phyloP scores from a whole-genome alignment of 2,888 invertebrate genomes.

The Erynnis tages region DNA sequence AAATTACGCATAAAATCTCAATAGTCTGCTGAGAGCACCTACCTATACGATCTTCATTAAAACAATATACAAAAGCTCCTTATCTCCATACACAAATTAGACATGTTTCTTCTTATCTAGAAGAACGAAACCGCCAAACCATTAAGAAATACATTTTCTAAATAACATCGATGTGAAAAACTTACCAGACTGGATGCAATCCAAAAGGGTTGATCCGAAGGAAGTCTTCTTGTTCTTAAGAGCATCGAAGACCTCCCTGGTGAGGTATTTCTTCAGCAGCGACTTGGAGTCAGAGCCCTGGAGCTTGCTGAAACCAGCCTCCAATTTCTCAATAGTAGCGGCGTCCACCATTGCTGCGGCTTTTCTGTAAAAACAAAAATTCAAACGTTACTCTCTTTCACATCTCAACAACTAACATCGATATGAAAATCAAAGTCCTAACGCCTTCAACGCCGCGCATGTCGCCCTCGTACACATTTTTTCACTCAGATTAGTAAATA shows the following conservation, averaged over 20 bases:
- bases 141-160: too few relatives aligned
- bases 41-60: too few relatives aligned
- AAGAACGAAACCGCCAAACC: too few relatives aligned
- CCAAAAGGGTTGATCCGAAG: conserved; percentile 95
- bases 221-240: conserved; percentile 96
- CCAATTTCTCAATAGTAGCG: conserved; percentile 94
- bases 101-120: too few relatives aligned
- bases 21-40: too few relatives aligned
- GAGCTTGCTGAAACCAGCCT: conserved; percentile 94
- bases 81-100: too few relatives aligned
- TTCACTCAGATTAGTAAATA: conserved; percentile 24
- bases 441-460: conserved; percentile 75
- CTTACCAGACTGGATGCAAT: conserved; percentile 96
- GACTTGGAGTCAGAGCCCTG: conserved; percentile 95
- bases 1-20: too few relatives aligned
- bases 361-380: conserved; percentile 80
- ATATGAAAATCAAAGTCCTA: conserved; percentile 46
- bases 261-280: conserved; percentile 96
- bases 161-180: conserved; percentile 25
- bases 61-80: too few relatives aligned
- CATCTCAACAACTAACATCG: conserved; percentile 19
- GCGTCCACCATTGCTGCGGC: conserved; percentile 94
- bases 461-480: conserved; percentile 74
- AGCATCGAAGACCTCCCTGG: conserved; percentile 94
- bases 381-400: background rate